A percentile compares a stretch with the other conserved stretches of the same genome.
phyloP scores from a whole-genome alignment of 2,797 vertebrate genomes.

The Catamblyrhynchus diadema region DNA sequence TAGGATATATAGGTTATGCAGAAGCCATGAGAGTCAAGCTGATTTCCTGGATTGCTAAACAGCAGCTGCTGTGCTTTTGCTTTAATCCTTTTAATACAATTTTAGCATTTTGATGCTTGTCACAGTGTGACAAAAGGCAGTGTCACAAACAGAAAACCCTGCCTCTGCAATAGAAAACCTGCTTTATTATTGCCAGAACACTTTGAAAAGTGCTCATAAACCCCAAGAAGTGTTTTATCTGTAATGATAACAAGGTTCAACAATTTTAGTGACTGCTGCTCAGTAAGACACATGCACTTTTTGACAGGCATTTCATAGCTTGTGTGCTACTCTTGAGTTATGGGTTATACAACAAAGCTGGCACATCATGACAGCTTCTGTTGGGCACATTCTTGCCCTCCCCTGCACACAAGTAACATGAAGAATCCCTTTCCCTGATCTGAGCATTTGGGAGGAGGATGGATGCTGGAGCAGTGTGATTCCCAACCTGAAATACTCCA shows the following conservation, averaged over 20 bases:
- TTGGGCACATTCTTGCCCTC: neutral
- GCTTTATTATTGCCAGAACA: neutral
- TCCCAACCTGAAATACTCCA: neutral
- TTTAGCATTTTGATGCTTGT: neutral
- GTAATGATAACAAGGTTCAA: neutral
- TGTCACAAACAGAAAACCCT: neutral
- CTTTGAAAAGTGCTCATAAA: neutral
- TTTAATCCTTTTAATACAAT: neutral
- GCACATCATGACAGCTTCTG: neutral
- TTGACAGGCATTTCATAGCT: neutral
- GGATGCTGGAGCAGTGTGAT: fast-evolving
- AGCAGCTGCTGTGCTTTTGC: neutral
- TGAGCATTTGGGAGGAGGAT: neutral
- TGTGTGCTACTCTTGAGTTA: neutral
- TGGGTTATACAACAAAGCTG: neutral
- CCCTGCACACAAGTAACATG: fast-evolving
- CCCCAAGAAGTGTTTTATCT: neutral
- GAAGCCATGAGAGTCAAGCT: neutral
- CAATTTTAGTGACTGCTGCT: neutral
- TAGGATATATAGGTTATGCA: neutral
- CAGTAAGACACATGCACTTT: neutral
- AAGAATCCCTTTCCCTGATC: neutral
- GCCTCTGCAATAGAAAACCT: neutral
- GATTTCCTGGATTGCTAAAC: neutral
- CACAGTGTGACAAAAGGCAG: neutral